A percentile compares a stretch with the other conserved stretches of the same genome.
phyloP scores from a whole-genome alignment of 2,113 vertebrate species.

The Entomyzon cyanotis region DNA sequence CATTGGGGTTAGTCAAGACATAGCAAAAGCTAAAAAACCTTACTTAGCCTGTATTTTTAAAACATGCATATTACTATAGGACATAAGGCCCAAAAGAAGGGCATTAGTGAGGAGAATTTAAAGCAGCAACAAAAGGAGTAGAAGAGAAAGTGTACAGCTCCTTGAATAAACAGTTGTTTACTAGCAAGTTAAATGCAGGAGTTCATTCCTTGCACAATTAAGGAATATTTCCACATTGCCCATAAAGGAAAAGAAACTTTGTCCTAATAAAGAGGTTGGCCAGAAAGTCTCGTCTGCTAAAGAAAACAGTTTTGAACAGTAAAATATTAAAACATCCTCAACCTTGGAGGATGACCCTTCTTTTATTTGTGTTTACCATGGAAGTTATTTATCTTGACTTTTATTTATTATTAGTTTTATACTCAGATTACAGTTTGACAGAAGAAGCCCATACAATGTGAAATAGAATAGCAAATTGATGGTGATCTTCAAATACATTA shows the following conservation, averaged over 20 bases:
- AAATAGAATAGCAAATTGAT: neutral
- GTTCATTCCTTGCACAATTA: neutral
- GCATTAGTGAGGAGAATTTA: neutral
- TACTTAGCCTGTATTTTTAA: neutral
- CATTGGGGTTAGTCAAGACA: neutral
- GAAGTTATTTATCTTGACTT: neutral
- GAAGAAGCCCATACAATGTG: neutral
- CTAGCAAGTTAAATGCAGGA: neutral
- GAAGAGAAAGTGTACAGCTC: neutral
- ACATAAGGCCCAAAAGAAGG: neutral
- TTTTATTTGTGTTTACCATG: neutral
- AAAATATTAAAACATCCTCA: neutral
- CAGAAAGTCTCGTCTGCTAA: neutral
- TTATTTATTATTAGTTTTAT: neutral
- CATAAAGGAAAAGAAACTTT: neutral
- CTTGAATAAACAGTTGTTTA: neutral
- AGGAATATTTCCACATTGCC: neutral
- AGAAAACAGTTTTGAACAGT: neutral
- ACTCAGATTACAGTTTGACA: neutral
- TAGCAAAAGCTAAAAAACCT: neutral
- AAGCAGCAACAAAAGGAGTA: neutral
- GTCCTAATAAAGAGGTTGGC: neutral
- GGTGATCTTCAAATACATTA: neutral
- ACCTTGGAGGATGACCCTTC: neutral
- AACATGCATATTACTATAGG: neutral